These are phyloP conservation scores for Physeter macrocephalus DNA, from an alignment of 2,113 vertebrate species.

Conservation along the genomic window DNA sequence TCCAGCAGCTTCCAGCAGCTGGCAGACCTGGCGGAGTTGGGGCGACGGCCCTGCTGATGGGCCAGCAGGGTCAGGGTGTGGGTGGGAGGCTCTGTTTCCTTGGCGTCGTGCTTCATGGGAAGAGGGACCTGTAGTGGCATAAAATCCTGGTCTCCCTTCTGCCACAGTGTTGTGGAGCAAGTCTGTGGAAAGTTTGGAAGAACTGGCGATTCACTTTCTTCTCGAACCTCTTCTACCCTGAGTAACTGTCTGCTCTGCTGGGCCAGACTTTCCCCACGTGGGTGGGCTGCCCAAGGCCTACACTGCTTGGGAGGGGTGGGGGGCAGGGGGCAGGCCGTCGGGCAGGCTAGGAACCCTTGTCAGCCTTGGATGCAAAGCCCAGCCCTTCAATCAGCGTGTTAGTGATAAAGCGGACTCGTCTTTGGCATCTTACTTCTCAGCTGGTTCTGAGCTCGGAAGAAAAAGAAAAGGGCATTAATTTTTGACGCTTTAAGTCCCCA, in stretches of 20 bases:
- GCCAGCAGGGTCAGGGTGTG: too few relatives aligned
- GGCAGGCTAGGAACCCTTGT: rapidly evolving
- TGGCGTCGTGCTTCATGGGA: rapidly evolving
- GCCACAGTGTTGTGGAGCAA: too few relatives aligned
- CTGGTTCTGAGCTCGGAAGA: background rate
- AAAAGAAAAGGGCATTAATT: background rate
- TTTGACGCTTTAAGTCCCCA: background rate
- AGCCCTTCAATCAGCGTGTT: too few relatives aligned
- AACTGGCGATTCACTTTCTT: background rate
- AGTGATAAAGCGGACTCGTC: background rate
- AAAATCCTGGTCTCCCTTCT: background rate
- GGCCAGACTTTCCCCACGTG: background rate
- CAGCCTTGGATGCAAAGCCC: background rate
- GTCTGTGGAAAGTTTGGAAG: background rate
- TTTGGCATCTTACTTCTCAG: background rate
- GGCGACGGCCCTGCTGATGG: rapidly evolving
- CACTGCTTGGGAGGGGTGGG: background rate
- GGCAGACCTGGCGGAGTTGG: too few relatives aligned
- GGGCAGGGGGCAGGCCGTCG: rapidly evolving
- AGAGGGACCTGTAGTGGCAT: background rate
- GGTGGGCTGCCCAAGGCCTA: background rate
- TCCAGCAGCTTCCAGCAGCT: background rate
- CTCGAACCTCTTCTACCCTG: background rate
- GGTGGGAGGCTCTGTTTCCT: background rate
- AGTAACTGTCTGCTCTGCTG: background rate